Evolutionary conservation across 1,140 invertebrate species (phyloP), one percentile per base, ranked within the genome.

Genomic region (Drosophila prosaltans): DNA sequence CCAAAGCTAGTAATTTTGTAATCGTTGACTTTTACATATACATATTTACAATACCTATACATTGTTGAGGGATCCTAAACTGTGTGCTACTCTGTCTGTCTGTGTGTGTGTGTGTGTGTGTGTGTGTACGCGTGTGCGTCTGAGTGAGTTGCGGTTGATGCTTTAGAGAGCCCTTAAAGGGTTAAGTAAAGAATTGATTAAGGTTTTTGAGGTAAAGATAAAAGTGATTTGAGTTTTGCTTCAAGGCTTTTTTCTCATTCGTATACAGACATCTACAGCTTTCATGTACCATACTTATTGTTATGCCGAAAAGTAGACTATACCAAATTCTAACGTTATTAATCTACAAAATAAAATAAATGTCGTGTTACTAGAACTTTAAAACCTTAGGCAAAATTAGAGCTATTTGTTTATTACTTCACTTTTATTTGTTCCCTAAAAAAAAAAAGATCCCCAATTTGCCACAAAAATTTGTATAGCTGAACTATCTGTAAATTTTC

Each of bases 1-100:
- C 21, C 45, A 8, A n/a, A 65, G 70, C 71, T 58, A 74, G 72
- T 74, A 74, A 74, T 59, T 74, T 74, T 74, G 71, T 57, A 74
- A 74, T 66, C 72, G 57, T 54, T 74, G 71, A 74, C 65, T 76
- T 69, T 59, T 59, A 66, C 9, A 51, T 36, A 4, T 30, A 36
- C 6, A 36, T 36, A 36, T 36, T 6, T 36, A 36, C 28, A 30
- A 30, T 30, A 30, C 4, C 2, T 30, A 30, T 30, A 2, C 45
- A 48, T 2, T 48, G 58, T 61, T 32, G 30, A 16, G 16, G 16
- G 30, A 36, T 8, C 39, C 30, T 58, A 30, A 58, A 58, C 28
- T 30, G 0, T 30, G 4, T 30, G 28, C 28, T 30, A 2, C 28
- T 30, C 28, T 30, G 32, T 6, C 32, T 30, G 55, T 28, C 11